Evolutionary conservation across 2,797 vertebrate genomes (phyloP).

Genomic region (Anguilla marmorata): DNA sequence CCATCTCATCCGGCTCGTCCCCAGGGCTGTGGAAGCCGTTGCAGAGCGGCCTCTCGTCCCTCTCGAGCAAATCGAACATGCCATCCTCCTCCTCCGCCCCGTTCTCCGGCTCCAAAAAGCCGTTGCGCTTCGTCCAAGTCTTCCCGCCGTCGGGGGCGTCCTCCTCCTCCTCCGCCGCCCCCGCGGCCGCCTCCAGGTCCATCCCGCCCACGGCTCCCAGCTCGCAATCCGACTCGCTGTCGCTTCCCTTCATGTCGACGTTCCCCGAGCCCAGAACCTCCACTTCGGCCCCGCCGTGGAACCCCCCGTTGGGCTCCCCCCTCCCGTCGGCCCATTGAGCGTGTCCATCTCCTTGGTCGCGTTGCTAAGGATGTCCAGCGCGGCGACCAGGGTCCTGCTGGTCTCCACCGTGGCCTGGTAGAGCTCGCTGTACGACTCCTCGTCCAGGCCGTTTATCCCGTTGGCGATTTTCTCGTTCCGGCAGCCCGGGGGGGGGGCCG

Average conservation of each 20-base stretch:
- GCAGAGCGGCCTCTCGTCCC: conserved; percentile 65
- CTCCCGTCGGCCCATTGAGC: conserved; percentile 64
- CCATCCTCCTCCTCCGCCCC: conserved; percentile 48
- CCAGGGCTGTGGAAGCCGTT: conserved; percentile 77
- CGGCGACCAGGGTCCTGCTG: conserved; percentile 88
- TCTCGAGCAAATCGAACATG: conserved; percentile 11
- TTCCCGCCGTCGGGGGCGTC: not conserved
- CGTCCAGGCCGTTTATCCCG: conserved; percentile 83
- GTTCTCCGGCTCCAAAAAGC: conserved; percentile 65
- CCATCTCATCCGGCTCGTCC: conserved; percentile 58
- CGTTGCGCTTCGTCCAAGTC: conserved; percentile 67
- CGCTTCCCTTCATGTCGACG: conserved; percentile 58
- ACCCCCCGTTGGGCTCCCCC: conserved; percentile 61
- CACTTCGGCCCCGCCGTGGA: conserved; percentile 61
- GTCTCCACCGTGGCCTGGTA: conserved; percentile 95
- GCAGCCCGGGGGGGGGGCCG: conserved; percentile 57
- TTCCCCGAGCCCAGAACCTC: conserved; percentile 56
- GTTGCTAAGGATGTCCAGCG: conserved; percentile 87
- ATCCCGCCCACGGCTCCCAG: conserved; percentile 71
- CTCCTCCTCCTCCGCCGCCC: not conserved
- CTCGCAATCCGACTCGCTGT: conserved; percentile 58
- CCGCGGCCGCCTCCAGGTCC: conserved; percentile 38
- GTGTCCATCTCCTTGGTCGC: conserved; percentile 76
- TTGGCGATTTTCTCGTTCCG: conserved; percentile 77
- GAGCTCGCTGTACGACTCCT: conserved; percentile 86